A percentile compares a stretch with the other conserved stretches of the same genome.
Conservation (phyloP, 2,797 vertebrate species). For the Scleropages formosus region DNA sequence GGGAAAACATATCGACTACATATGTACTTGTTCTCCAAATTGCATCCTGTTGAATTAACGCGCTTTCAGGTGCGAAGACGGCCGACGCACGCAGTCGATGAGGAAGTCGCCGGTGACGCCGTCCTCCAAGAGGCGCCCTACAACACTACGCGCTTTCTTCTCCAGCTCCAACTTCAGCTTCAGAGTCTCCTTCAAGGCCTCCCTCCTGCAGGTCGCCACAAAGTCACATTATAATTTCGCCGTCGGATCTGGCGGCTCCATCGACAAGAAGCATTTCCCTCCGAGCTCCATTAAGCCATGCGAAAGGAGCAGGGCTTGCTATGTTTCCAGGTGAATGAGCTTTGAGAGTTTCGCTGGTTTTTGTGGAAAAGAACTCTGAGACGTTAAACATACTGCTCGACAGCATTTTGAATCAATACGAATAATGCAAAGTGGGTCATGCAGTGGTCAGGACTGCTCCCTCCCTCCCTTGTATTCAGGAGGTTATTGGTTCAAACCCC, state of each 20-base stretch:
- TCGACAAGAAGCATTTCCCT: neutral
- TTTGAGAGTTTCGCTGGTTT: too few relatives aligned
- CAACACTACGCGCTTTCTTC: conserved; percentile 75
- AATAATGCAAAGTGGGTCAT: too few relatives aligned
- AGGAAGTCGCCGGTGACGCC: conserved; percentile 83
- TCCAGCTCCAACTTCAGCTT: conserved; percentile 80
- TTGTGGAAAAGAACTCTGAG: neutral
- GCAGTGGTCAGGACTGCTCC: too few relatives aligned
- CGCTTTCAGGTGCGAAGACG: neutral
- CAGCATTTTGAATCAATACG: too few relatives aligned
- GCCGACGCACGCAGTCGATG: conserved; percentile 73
- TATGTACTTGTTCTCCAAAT: too few relatives aligned
- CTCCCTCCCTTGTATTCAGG: too few relatives aligned
- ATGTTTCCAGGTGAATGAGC: too few relatives aligned
- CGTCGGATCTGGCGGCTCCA: neutral
- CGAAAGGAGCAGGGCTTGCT: too few relatives aligned
- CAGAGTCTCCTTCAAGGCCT: conserved; percentile 72
- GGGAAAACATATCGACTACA: neutral
- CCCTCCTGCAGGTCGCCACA: conserved; percentile 67
- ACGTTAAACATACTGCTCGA: neutral
- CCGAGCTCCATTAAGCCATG: too few relatives aligned
- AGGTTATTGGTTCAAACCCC: too few relatives aligned
- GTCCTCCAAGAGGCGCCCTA: conserved; percentile 87
- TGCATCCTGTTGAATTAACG: too few relatives aligned
- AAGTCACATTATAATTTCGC: neutral